A percentile compares a stretch with the other conserved stretches of the same genome.
phyloP scores from a whole-genome alignment of 2,113 vertebrate genomes.

The Phycodurus eques region DNA sequence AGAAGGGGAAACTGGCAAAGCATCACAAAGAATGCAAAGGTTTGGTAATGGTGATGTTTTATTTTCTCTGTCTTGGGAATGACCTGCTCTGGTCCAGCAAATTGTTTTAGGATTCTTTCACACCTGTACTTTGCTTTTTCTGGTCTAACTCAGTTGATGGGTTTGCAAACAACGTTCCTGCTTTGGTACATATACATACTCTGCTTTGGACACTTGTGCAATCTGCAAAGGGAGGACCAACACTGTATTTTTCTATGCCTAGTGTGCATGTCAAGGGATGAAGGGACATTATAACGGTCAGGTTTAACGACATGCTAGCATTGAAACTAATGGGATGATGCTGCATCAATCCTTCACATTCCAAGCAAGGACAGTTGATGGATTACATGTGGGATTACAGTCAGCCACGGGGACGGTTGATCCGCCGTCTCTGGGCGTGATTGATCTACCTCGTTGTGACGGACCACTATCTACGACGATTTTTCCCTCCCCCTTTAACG shows the following conservation, averaged over 20 bases:
- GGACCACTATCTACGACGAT: slow-evolving; percentile 46
- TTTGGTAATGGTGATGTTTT: not conserved
- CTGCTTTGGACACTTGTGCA: not conserved
- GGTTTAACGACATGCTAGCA: not conserved
- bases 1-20: not conserved
- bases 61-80: not conserved
- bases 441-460: slow-evolving; percentile 57
- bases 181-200: not conserved
- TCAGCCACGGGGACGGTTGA: slow-evolving; percentile 33
- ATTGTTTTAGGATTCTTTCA: not conserved
- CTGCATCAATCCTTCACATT: slow-evolving; percentile 36
- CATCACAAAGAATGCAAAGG: not conserved
- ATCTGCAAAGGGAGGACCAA: not conserved
- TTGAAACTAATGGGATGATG: not conserved
- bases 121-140: not conserved
- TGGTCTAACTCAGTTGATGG: not conserved
- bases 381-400: slow-evolving; percentile 66
- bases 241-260: not conserved
- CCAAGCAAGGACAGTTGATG: slow-evolving; percentile 49
- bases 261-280: not conserved
- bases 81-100: not conserved
- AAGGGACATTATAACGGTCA: not conserved
- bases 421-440: slow-evolving; percentile 41
- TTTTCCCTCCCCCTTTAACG: slow-evolving; percentile 30
- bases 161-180: not conserved